Evolutionary conservation across 1,140 invertebrate species (phyloP).

Genomic region (Conus betulinus): DNA sequence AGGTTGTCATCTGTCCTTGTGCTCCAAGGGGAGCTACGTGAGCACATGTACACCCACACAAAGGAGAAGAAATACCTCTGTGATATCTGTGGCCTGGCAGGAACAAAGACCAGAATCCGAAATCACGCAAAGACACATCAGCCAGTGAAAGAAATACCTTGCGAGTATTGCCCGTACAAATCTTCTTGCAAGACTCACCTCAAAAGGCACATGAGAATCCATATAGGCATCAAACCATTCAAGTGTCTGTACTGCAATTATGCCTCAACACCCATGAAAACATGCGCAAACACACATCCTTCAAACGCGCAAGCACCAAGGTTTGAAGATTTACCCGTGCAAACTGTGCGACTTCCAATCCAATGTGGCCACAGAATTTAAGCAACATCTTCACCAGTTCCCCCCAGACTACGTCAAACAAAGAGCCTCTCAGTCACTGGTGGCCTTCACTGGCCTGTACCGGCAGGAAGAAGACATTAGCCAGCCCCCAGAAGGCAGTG

Average conservation of each 20-base stretch:
- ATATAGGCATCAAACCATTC: conserved; percentile 90
- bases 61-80: conserved; percentile 80
- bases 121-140: conserved; percentile 78
- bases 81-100: conserved; percentile 80
- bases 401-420: conserved; percentile 77
- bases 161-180: conserved; percentile 83
- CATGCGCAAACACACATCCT: conserved; percentile 91
- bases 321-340: conserved; percentile 87
- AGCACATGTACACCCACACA: conserved; percentile 66
- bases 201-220: conserved; percentile 83
- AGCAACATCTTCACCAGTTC: conserved; percentile 80
- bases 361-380: conserved; percentile 83
- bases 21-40: conserved; percentile 62
- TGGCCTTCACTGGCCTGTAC: conserved; percentile 68
- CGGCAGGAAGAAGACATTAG: conserved; percentile 59
- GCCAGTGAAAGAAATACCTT: conserved; percentile 82
- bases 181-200: conserved; percentile 68
- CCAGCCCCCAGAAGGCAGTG: conserved; percentile 65
- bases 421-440: conserved; percentile 58
- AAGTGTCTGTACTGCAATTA: conserved; percentile 88
- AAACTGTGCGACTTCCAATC: conserved; percentile 80
- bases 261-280: conserved; percentile 89
- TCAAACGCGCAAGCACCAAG: conserved; percentile 86
- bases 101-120: conserved; percentile 85
- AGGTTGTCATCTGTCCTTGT: conserved; percentile 75